A percentile compares a stretch with the other conserved stretches of the same genome.
Conservation (phyloP, 2,888 invertebrate genomes). For the Phymatocera aterrima region DNA sequence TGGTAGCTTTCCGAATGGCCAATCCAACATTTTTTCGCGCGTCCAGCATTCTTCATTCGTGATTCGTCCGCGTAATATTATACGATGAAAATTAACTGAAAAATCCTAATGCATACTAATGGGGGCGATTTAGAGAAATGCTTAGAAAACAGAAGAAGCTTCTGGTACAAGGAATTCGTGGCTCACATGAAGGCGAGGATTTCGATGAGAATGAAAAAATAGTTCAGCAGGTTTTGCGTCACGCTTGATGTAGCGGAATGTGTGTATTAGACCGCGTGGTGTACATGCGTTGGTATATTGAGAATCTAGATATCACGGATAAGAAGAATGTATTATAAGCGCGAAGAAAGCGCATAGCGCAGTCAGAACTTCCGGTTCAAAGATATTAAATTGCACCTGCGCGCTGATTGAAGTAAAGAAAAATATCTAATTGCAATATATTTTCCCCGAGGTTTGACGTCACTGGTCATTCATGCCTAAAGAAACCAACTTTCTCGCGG, state of each 20-base stretch:
- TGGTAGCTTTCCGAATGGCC: too few relatives aligned
- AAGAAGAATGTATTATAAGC: conserved; percentile 31
- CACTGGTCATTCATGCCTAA: conserved; percentile 67
- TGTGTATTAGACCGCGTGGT: conserved; percentile 34
- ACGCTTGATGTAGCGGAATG: conserved; percentile 44
- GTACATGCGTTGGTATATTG: background rate
- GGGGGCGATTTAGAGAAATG: background rate
- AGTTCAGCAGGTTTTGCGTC: conserved; percentile 23
- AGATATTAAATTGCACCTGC: conserved; percentile 2
- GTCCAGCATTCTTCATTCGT: too few relatives aligned
- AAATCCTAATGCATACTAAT: background rate
- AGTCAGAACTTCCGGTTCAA: conserved; percentile 16
- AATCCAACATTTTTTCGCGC: too few relatives aligned
- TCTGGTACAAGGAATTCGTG: background rate
- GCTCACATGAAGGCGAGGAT: background rate
- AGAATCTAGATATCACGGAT: conserved; percentile 19
- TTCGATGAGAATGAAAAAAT: conserved; percentile 26
- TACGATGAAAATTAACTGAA: too few relatives aligned
- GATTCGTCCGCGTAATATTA: too few relatives aligned
- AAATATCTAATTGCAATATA: conserved; percentile 47
- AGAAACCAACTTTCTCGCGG: conserved; percentile 70
- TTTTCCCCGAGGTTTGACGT: conserved; percentile 72
- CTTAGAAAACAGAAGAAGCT: background rate
- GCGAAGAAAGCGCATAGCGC: conserved; percentile 33
- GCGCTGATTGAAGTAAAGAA: background rate